Base-by-base conservation (phyloP, 2,888 invertebrate species). In the Eupeodes luniger region DNA sequence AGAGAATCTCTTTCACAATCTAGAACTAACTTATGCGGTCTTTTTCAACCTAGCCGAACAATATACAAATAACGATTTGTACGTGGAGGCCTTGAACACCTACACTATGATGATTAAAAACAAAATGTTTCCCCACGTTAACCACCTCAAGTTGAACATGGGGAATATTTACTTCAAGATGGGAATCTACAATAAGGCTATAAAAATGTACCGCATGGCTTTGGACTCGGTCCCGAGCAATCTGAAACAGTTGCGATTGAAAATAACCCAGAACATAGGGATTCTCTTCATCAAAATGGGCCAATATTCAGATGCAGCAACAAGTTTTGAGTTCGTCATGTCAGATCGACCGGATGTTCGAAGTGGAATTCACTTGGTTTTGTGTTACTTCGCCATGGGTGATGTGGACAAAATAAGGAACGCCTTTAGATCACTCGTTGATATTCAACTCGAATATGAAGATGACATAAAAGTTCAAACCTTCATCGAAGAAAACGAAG, bases 201-300 rank as follows among this genome's bases (percentile, higher is more conserved):
- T 99, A 81, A 99, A 99, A 94, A 96, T 98, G 95, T 99, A 99
- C 92, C 95, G 99, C 91, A 99, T 99, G 99, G 99, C 99, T 0
- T 94, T 99, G 89, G 99, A 99, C 94, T 99, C 99, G 94, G 97
- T 97, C 5, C 98, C 99, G 0, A 97, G 97, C 55, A 97, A 97
- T 76, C 98, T 99, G 92, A 98, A 98, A 93, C 97, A 98, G 93
- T 95, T 99, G 91, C 96, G 98, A 96, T 97, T 94, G 91, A 98
- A 98, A 94, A 98, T 99, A 90, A 98, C 99, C 96, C 99, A 99
- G 94, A 99, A 99, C 92, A 99, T 99, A 91, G 93, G 93, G 4
- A 96, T 99, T 89, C 95, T 99, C 36, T 97, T 99, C 92, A 97
- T 99, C 36, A 97, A 98, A 92, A 97, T 99, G 97, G 98, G 98